Base-by-base conservation (phyloP, 2,113 vertebrate genomes). In the Brachirus orientalis region DNA sequence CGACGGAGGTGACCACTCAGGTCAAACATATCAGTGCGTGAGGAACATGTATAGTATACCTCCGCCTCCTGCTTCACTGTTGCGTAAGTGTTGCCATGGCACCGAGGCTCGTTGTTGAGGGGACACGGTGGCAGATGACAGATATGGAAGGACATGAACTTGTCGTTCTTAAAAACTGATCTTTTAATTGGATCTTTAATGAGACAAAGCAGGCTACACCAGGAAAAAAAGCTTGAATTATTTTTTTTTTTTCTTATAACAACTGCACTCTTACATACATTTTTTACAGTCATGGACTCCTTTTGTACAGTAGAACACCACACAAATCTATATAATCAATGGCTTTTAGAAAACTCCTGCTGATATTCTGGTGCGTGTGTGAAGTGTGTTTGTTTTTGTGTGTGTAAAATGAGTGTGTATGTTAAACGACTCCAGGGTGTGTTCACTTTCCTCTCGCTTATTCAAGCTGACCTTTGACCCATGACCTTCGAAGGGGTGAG, bases 211-310 rank as follows among this genome's bases (percentile, higher is more conserved):
- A 92, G 88, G 87, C 90, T 92, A 93, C 91, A 92, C 88, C 90
- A 89, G 85, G 54, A 44, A 70, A 85, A 85, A 87, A 82, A 86
- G 73, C 74, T 75, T 70, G 75, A 79, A 67, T 90, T 28, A 1
- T 91, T n/a, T n/a, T 89, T 80, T 91, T 68, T 89, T 91, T 88
- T 80, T 91, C 82, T 92, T 89, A 88, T 85, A 88, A 93, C 92
- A 94, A 91, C 91, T 91, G 86, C 91, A 93, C 90, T 92, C 91
- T 88, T 92, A 93, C 92, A 93, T 92, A 91, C 88, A 92, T 86
- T 86, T 90, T n/a, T 86, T 92, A 93, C 91, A 91, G 88, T 91
- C 84, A 90, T 89, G 82, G 85, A 92, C 91, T 93, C 90, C 86
- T 83, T 89, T 90, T 87, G 79, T 83, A 85, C 77, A 91, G 79